Percentiles rank a stretch among this genome's conserved stretches.
These are phyloP conservation scores for Stictonetta naevosa DNA, from an alignment of 2,113 vertebrate species.

Conservation along the genomic window DNA sequence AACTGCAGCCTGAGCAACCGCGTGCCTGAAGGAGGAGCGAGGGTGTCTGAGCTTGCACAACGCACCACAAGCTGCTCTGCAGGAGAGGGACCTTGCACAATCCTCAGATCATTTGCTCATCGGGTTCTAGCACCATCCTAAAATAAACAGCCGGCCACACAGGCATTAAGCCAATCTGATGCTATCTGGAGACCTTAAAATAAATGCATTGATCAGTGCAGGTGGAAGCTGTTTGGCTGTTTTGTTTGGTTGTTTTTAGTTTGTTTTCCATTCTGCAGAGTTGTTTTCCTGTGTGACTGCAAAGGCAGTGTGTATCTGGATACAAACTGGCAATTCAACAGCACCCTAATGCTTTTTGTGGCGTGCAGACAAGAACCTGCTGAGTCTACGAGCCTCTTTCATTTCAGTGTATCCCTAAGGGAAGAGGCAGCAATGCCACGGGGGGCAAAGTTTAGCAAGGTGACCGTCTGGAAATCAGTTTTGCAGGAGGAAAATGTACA, in stretches of 20 bases:
- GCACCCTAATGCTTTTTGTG: neutral
- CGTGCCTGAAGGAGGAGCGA: neutral
- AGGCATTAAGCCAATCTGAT: neutral
- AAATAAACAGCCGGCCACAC: neutral
- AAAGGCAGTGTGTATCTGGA: neutral
- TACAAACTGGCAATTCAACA: neutral
- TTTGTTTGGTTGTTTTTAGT: no score
- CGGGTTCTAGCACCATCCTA: neutral
- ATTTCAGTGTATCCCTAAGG: neutral
- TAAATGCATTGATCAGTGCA: neutral
- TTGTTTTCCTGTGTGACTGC: neutral
- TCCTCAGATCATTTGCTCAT: neutral
- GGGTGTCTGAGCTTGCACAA: neutral
- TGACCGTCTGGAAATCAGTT: neutral
- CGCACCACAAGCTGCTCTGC: neutral
- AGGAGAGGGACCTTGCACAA: neutral
- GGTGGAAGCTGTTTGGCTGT: neutral
- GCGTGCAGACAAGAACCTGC: neutral
- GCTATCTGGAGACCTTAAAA: neutral
- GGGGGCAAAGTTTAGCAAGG: neutral
- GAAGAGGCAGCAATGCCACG: neutral
- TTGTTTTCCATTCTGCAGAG: neutral
- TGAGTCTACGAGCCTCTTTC: neutral
- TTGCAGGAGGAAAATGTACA: neutral
- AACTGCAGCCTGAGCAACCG: neutral